Evolutionary conservation across 2,797 vertebrate genomes (phyloP), one percentile per base, ranked within the genome.

Genomic region (Acanthopagrus latus): DNA sequence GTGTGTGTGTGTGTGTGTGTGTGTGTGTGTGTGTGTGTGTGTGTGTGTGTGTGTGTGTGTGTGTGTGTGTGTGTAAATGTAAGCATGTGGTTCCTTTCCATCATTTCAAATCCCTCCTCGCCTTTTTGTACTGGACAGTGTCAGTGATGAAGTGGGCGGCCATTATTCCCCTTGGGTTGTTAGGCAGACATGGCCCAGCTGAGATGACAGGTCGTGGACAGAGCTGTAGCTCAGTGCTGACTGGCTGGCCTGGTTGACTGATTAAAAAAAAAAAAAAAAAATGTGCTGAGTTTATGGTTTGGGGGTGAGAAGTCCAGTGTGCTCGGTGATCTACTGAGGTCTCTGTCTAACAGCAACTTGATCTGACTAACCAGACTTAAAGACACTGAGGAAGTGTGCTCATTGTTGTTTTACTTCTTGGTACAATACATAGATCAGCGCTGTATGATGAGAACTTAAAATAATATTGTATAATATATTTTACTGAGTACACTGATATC

Each of bases 211-310:
- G 56, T 78, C 78, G 58, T 74, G 70, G 87, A 88, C 84, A 89
- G 68, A 82, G 48, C 69, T 65, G 63, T 74, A 76, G 81, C 82
- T 89, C 76, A 79, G 70, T 76, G 82, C 81, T 89, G 79, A 83
- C 78, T 70, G 83, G 71, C 74, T 48, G 47, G 67, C 80, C 70
- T 2, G 56, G 85, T 77, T 80, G 76, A 78, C 81, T 90, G 86
- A 90, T 92, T 85, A 74, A 86, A 87, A 86, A 87, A 38, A 38
- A 38, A 86, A 87, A 86, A 38, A 86, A 87, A 86, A 78, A 78
- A 83, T 70, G 57, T 83, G 77, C 81, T 87, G 78, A 84, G 72
- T 84, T 81, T 79, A 80, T 65, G 64, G 74, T 83, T 85, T 71
- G 51, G 52, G 71, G 66, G 71, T 60, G 59, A 77, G 67, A 66